Evolutionary conservation across 2,888 invertebrate genomes (phyloP).

Genomic region (Asteroscopus sphinx): DNA sequence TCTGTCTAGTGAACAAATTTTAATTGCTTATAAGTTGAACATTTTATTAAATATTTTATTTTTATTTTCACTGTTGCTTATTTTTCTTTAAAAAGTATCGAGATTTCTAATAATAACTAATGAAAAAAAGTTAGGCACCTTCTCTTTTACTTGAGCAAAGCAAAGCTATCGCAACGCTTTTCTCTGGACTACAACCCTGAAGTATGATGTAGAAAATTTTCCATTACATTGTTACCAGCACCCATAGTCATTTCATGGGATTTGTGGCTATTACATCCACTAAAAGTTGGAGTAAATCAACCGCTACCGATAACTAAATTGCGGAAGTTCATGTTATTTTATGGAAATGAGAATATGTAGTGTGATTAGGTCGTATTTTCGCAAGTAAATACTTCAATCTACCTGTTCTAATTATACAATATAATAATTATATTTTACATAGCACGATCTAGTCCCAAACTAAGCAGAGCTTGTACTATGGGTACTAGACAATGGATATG

Average conservation of each 20-base stretch:
- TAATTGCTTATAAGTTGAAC: too few species aligned
- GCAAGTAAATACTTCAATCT: not conserved
- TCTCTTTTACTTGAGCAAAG: not conserved
- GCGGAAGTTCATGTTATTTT: conserved; percentile 34
- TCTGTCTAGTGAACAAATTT: too few species aligned
- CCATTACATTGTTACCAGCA: conserved; percentile 32
- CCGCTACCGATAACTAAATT: conserved; percentile 37
- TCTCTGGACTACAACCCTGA: conserved; percentile 17
- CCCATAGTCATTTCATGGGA: conserved; percentile 35
- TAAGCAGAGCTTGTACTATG: too few species aligned
- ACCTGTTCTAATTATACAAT: too few species aligned
- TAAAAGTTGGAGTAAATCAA: conserved; percentile 40
- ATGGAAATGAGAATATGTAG: conserved; percentile 7
- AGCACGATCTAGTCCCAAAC: too few species aligned
- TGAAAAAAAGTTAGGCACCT: too few species aligned
- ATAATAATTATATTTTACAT: too few species aligned
- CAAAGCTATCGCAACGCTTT: not conserved
- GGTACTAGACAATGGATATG: too few species aligned
- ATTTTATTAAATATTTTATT: too few species aligned
- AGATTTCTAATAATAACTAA: too few species aligned
- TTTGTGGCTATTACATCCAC: conserved; percentile 26
- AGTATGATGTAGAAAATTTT: conserved; percentile 32
- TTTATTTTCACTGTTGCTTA: too few species aligned
- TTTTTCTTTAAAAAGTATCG: too few species aligned
- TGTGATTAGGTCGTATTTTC: conserved; percentile 2